phyloP scores from a whole-genome alignment of 2,113 vertebrate species.

The Oxygymnocypris stewartii region DNA sequence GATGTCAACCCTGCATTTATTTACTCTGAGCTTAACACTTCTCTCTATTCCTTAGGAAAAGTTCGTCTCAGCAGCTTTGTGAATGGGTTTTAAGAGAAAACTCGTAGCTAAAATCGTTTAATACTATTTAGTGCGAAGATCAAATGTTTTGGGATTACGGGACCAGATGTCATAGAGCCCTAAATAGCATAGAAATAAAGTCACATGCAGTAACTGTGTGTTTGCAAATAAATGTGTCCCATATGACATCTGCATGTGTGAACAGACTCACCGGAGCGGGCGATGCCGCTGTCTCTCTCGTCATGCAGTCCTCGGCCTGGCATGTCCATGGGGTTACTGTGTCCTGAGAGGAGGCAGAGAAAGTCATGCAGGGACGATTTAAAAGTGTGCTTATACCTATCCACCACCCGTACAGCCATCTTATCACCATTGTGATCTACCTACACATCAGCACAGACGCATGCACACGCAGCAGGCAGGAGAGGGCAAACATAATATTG shows the following conservation, averaged over 20 bases:
- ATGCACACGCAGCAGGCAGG: background rate
- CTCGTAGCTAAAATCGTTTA: too few relatives aligned
- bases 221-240: background rate
- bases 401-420: conserved; percentile 1
- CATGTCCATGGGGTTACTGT: conserved; percentile 99
- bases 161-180: background rate
- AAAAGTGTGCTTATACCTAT: background rate
- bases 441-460: background rate
- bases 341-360: conserved; percentile 77
- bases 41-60: too few relatives aligned
- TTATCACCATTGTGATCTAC: conserved; percentile 16
- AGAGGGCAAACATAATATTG: conserved; percentile 9
- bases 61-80: too few relatives aligned
- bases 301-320: conserved; percentile 88
- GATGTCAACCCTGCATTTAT: too few relatives aligned
- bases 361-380: background rate
- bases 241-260: background rate
- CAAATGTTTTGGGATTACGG: too few relatives aligned
- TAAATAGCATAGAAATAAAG: background rate
- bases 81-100: too few relatives aligned
- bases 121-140: too few relatives aligned
- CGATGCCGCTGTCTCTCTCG: conserved; percentile 96
- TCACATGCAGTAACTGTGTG: background rate
- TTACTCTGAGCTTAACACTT: too few relatives aligned
- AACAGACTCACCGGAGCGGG: conserved; percentile 85